Conservation (phyloP, 2,113 vertebrate genomes). For the Sorex fumeus region DNA sequence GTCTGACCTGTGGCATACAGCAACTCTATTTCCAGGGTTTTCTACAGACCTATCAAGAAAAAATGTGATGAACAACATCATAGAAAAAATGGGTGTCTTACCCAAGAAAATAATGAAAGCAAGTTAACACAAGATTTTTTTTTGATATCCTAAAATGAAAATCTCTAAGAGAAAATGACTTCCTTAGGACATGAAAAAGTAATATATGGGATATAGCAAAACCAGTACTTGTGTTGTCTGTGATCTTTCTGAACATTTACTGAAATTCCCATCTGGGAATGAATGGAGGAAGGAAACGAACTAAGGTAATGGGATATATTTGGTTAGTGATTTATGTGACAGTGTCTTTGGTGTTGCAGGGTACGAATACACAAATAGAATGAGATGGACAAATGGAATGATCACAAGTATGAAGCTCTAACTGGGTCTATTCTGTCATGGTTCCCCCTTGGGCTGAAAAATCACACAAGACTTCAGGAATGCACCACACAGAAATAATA, state of each 20-base stretch:
- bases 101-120: conserved; percentile 86
- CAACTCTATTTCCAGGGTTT: conserved; percentile 87
- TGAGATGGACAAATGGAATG: conserved; percentile 71
- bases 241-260: conserved; percentile 80
- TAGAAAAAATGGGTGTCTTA: conserved; percentile 80
- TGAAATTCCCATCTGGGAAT: conserved; percentile 82
- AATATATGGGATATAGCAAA: conserved; percentile 86
- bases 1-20: conserved; percentile 87
- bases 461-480: conserved; percentile 87
- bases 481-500: conserved; percentile 83
- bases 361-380: conserved; percentile 61
- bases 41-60: conserved; percentile 89
- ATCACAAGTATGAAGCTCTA: conserved; percentile 78
- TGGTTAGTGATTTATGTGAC: conserved; percentile 67
- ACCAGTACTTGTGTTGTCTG: conserved; percentile 79
- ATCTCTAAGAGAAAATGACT: conserved; percentile 82
- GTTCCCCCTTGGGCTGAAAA: conserved; percentile 79
- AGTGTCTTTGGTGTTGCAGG: conserved; percentile 71
- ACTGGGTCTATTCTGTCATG: conserved; percentile 78
- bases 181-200: conserved; percentile 81
- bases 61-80: conserved; percentile 86
- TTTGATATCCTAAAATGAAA: conserved; percentile 84
- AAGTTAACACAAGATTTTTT: conserved; percentile 82
- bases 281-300: conserved; percentile 59
- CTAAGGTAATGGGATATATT: conserved; percentile 71